Conservation (phyloP, 2,888 invertebrate genomes). For the Heliconius charithonia region DNA sequence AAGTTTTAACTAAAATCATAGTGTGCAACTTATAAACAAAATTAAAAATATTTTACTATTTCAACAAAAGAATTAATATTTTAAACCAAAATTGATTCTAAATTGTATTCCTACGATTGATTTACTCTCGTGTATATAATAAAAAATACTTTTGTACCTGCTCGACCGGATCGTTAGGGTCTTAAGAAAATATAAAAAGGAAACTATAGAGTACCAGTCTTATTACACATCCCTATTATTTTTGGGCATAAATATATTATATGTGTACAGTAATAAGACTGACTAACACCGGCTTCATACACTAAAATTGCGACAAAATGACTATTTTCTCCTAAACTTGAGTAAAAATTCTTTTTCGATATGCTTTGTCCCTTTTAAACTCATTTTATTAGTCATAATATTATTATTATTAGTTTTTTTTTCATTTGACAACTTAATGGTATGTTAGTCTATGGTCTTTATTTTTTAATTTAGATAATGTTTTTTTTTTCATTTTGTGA, state of each 20-base stretch:
- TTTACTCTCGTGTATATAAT: slow-evolving; percentile 71
- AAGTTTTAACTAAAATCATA: slow-evolving; percentile 10
- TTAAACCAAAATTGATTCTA: slow-evolving; percentile 18
- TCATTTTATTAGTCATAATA: slow-evolving; percentile 36
- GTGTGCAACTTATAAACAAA: slow-evolving; percentile 13
- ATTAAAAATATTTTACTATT: neutral
- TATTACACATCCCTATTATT: slow-evolving; percentile 6
- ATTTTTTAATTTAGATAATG: slow-evolving; percentile 45
- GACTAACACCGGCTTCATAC: slow-evolving; percentile 3
- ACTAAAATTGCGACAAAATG: neutral
- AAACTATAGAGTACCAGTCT: neutral
- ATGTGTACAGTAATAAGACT: slow-evolving; percentile 24
- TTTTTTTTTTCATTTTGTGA: slow-evolving; percentile 54
- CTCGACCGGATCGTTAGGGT: slow-evolving; percentile 66
- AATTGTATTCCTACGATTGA: slow-evolving; percentile 42
- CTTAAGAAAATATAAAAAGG: slow-evolving; percentile 42
- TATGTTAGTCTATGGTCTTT: slow-evolving; percentile 34
- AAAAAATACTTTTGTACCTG: slow-evolving; percentile 79
- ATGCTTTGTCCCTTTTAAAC: slow-evolving; percentile 30
- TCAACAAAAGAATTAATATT: neutral
- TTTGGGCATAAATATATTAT: slow-evolving; percentile 9
- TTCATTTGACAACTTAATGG: slow-evolving; percentile 34
- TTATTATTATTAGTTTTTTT: slow-evolving; percentile 18
- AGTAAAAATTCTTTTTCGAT: slow-evolving; percentile 17
- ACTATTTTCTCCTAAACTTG: neutral